phyloP scores from a whole-genome alignment of 2,888 invertebrate genomes.

The Salpingus planirostris region DNA sequence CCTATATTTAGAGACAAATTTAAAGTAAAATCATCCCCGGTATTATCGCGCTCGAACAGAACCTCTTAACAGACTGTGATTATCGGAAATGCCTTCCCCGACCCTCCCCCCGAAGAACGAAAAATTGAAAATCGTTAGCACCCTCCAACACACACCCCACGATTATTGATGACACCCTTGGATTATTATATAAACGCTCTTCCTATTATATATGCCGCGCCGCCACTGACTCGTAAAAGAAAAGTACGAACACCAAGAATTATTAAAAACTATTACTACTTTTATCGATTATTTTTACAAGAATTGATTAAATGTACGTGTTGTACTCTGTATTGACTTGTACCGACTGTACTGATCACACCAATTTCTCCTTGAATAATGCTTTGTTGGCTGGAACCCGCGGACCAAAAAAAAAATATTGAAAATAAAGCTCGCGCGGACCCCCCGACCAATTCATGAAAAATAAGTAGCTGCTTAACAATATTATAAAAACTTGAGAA shows the following conservation, averaged over 20 bases:
- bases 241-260: conserved; percentile 37
- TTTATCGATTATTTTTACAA: no score
- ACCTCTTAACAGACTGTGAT: conserved; percentile 45
- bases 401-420: no score
- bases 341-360: conserved; percentile 39
- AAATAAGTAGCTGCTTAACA: conserved; percentile 30
- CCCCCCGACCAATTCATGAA: no score
- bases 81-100: conserved; percentile 45
- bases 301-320: conserved; percentile 29
- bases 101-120: conserved; percentile 24
- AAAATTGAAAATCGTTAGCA: no score
- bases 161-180: background rate
- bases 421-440: conserved; percentile 35
- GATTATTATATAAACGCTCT: no score
- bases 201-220: no score
- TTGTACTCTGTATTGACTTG: conserved; percentile 24
- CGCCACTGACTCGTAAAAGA: no score
- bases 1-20: background rate
- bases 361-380: conserved; percentile 38
- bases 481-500: no score
- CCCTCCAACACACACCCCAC: background rate
- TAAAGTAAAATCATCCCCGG: conserved; percentile 19
- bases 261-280: no score
- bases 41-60: conserved; percentile 35
- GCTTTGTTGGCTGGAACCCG: conserved; percentile 42